These are phyloP conservation scores for Cladorhizidae sp. DNA, from an alignment of 37 sponge, comb jelly and placozoan species.

Conservation along the genomic window DNA sequence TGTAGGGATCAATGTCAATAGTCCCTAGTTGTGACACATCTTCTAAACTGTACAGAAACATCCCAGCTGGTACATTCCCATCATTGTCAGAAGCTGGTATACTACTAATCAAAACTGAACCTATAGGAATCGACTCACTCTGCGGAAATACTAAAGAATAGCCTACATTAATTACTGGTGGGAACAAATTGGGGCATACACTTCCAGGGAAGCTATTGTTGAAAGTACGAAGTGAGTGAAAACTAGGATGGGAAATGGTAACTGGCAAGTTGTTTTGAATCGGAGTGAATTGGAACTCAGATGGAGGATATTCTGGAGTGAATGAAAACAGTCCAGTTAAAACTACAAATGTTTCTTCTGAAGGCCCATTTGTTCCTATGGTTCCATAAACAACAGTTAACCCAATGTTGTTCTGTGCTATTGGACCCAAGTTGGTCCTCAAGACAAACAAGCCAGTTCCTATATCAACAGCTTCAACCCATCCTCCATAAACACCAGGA, in stretches of 20 bases:
- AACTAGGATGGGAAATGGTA: not conserved
- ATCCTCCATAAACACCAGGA: constrained; percentile 69
- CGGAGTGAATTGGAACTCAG: constrained; percentile 15
- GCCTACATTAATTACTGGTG: constrained; percentile 32
- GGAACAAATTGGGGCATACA: constrained; percentile 53
- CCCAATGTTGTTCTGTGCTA: constrained; percentile 50
- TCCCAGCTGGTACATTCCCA: constrained; percentile 42
- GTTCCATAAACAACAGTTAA: constrained; percentile 37
- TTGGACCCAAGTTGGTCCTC: constrained; percentile 28
- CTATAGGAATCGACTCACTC: not conserved
- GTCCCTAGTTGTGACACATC: constrained; percentile 23
- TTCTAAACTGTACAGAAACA: constrained; percentile 27
- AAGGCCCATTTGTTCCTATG: not conserved
- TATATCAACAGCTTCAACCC: constrained; percentile 46
- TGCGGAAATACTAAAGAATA: not conserved
- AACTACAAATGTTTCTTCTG: not conserved
- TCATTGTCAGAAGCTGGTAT: constrained; percentile 64
- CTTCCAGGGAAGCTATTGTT: constrained; percentile 52
- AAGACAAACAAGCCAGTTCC: constrained; percentile 56
- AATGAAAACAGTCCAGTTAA: constrained; percentile 37
- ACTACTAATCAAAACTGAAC: not conserved
- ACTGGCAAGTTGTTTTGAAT: not conserved
- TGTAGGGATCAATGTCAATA: constrained; percentile 47
- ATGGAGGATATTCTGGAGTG: not conserved
- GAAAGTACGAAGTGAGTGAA: constrained; percentile 47